Conservation (phyloP, 2,113 vertebrate species). For the Montifringilla adamsi region DNA sequence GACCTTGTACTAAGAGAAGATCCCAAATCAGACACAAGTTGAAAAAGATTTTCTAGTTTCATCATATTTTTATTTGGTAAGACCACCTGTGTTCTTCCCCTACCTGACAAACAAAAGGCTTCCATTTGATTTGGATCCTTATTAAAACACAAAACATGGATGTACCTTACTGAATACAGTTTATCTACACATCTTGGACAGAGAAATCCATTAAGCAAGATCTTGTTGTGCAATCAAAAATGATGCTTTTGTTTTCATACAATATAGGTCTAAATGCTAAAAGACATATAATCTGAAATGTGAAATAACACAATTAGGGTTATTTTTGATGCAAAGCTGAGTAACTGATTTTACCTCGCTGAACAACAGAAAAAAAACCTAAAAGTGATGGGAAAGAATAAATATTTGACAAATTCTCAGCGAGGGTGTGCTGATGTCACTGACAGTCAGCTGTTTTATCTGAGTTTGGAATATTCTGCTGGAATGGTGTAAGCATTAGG, state of each 20-base stretch:
- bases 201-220: neutral
- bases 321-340: neutral
- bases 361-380: neutral
- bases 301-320: neutral
- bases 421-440: fast-evolving
- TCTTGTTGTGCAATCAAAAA: neutral
- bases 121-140: neutral
- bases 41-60: neutral
- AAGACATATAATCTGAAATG: neutral
- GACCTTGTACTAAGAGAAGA: neutral
- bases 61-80: neutral
- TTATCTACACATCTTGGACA: neutral
- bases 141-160: neutral
- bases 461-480: neutral
- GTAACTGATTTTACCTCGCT: neutral
- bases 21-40: neutral
- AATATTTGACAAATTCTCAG: neutral
- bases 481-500: no score
- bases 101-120: neutral
- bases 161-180: neutral
- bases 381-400: neutral
- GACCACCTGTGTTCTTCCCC: fast-evolving
- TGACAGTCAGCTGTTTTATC: neutral
- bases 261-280: neutral
- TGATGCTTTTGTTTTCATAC: neutral